Conservation (phyloP, 2,113 vertebrate species). For the Eulacestoma nigropectus region DNA sequence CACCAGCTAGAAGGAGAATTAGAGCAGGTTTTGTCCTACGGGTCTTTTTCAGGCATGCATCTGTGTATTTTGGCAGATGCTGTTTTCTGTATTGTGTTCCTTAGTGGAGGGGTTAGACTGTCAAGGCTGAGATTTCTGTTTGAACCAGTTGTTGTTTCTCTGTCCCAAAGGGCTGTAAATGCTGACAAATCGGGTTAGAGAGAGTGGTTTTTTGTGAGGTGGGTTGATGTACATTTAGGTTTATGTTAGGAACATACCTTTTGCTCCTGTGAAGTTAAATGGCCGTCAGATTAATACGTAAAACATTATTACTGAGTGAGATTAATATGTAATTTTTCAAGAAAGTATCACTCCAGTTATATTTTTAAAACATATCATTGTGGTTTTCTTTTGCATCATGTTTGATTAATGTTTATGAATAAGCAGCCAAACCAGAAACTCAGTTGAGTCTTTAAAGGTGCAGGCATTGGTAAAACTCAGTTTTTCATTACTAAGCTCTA, state of each 20-base stretch:
- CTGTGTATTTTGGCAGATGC: background rate
- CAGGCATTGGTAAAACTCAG: slow-evolving; percentile 2
- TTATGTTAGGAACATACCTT: background rate
- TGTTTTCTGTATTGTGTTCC: background rate
- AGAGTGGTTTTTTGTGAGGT: background rate
- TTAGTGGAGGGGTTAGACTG: background rate
- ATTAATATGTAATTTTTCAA: background rate
- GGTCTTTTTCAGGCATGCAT: background rate
- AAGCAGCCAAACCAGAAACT: background rate
- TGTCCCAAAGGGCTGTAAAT: background rate
- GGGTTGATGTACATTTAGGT: background rate
- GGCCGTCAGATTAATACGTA: background rate
- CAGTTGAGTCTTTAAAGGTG: background rate
- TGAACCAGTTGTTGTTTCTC: background rate
- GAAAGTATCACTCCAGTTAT: background rate
- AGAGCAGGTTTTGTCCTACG: background rate
- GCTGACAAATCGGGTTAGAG: fast-evolving
- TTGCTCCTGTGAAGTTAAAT: background rate
- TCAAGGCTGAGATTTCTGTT: background rate
- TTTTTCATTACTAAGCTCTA: slow-evolving; percentile 27
- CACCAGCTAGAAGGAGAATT: background rate
- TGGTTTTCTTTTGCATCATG: background rate
- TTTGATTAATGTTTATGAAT: background rate
- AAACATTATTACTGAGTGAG: background rate
- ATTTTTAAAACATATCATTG: background rate